phyloP scores from a whole-genome alignment of 2,113 vertebrate genomes.

The Halichoeres trimaculatus region DNA sequence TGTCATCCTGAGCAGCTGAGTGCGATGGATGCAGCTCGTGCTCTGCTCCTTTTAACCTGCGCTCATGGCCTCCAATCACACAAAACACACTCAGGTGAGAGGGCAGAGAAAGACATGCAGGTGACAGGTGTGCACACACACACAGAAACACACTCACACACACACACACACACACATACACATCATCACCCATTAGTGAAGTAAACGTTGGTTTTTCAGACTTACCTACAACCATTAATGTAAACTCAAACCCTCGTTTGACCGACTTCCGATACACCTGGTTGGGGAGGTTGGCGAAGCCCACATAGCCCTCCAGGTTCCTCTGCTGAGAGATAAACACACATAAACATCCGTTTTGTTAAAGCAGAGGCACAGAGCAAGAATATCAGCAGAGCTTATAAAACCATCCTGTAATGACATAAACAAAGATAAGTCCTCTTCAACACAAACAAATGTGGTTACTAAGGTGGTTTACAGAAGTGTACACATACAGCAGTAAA shows the following conservation, averaged over 20 bases:
- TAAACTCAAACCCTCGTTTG: conserved; percentile 87
- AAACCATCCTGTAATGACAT: neutral
- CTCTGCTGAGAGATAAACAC: conserved; percentile 78
- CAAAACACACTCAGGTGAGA: conserved; percentile 3
- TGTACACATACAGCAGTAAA: neutral
- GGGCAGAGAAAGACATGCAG: conserved; percentile 8
- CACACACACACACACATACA: neutral
- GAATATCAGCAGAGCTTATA: neutral
- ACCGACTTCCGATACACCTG: conserved; percentile 87
- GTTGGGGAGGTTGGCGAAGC: conserved; percentile 86
- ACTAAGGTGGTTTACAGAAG: neutral
- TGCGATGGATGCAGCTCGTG: conserved; percentile 22
- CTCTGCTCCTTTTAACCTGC: conserved; percentile 6
- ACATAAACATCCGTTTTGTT: conserved; percentile 10
- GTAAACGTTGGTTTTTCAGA: conserved; percentile 21
- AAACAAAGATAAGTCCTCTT: neutral
- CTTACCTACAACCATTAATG: conserved; percentile 88
- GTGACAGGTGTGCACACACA: conserved; percentile 35
- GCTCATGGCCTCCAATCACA: conserved; percentile 20
- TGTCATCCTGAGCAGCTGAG: conserved; percentile 35
- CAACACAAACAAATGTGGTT: neutral
- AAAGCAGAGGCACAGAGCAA: neutral
- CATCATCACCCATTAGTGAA: neutral
- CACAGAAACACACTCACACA: neutral
- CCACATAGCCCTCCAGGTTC: conserved; percentile 86